Conservation (phyloP, 2,888 invertebrate genomes). For the Ptychoptera contaminata region DNA sequence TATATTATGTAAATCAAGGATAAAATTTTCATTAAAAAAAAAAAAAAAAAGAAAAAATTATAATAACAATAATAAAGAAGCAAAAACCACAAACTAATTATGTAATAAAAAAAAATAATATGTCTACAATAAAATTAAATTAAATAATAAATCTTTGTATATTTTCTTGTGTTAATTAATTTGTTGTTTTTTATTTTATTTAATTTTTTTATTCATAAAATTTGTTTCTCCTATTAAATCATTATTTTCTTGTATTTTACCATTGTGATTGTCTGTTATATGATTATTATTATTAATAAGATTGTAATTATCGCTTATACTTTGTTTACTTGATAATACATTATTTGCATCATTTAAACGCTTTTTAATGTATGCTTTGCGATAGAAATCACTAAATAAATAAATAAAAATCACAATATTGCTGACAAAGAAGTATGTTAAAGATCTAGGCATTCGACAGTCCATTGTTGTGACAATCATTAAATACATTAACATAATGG, state of each 20-base stretch:
- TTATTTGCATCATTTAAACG: not conserved
- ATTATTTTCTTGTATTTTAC: not conserved
- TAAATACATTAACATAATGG: slow-evolving; percentile 48
- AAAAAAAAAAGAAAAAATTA: too few relatives aligned
- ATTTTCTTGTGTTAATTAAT: too few relatives aligned
- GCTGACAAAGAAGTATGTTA: slow-evolving; percentile 39
- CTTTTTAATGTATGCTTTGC: slow-evolving; percentile 35
- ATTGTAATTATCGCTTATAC: not conserved
- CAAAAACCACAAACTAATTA: too few relatives aligned
- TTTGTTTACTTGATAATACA: not conserved
- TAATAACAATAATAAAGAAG: too few relatives aligned
- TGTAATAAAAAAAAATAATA: too few relatives aligned
- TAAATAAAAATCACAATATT: slow-evolving; percentile 40
- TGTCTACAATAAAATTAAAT: too few relatives aligned
- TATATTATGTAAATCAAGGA: too few relatives aligned
- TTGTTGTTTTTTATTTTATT: too few relatives aligned
- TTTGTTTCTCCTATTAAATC: not conserved
- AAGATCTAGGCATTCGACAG: slow-evolving; percentile 37
- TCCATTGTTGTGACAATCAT: slow-evolving; percentile 33
- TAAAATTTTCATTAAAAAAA: too few relatives aligned
- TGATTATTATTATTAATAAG: not conserved
- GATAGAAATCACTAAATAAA: slow-evolving; percentile 42
- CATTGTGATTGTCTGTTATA: not conserved
- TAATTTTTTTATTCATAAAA: too few relatives aligned
- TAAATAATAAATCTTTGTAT: too few relatives aligned